These are phyloP conservation scores for Garrulus glandarius DNA, from an alignment of 2,797 vertebrate species.

Conservation along the genomic window DNA sequence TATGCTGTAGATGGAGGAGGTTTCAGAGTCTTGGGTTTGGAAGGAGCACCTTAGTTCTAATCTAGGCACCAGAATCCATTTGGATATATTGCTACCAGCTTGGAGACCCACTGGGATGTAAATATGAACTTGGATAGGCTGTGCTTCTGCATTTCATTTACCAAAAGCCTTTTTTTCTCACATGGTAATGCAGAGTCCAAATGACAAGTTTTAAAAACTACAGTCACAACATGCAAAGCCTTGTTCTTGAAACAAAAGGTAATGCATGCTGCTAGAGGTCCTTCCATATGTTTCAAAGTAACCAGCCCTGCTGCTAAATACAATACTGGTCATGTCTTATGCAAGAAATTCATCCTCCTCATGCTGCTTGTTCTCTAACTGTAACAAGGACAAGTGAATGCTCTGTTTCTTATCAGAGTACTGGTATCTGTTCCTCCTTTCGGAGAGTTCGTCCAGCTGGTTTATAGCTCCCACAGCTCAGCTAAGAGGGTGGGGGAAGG, in stretches of 20 bases:
- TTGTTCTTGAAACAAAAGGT: neutral
- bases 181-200: neutral
- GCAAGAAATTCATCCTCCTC: neutral
- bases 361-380: neutral
- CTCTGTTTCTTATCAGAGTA: slow-evolving; percentile 41
- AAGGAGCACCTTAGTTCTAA: neutral
- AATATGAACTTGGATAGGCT: neutral
- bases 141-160: neutral
- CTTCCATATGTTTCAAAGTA: neutral
- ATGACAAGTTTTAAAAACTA: neutral
- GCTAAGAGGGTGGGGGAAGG: neutral
- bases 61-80: neutral
- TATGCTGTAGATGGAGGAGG: neutral
- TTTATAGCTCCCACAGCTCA: neutral
- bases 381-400: neutral
- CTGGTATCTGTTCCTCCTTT: slow-evolving; percentile 22
- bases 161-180: neutral
- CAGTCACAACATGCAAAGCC: neutral
- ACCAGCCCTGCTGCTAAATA: neutral
- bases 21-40: neutral
- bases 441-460: slow-evolving; percentile 24
- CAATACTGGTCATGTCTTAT: neutral
- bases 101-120: neutral
- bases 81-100: neutral
- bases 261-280: neutral